Evolutionary conservation across 2,888 invertebrate species (phyloP).

Genomic region (Mythimna impura): DNA sequence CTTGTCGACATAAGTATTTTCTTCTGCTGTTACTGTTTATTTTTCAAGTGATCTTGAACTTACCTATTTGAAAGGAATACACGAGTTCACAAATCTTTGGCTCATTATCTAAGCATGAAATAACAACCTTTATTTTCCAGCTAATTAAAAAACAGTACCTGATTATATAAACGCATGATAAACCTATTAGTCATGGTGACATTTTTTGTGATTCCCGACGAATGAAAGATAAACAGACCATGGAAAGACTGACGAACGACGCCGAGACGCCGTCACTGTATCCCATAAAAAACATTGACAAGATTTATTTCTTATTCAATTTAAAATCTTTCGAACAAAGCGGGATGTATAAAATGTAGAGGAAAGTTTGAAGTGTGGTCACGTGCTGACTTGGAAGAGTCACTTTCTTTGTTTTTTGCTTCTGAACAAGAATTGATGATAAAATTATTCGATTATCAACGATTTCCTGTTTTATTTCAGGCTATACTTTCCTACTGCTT

Average conservation of each 20-base stretch:
- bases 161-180: constrained; percentile 51
- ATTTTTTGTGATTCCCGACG: constrained; percentile 43
- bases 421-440: neutral
- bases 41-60: neutral
- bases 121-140: constrained; percentile 2
- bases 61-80: no score
- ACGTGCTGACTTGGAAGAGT: constrained; percentile 21
- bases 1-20: no score
- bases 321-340: constrained; percentile 60
- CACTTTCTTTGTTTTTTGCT: constrained; percentile 28
- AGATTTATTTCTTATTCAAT: constrained; percentile 65
- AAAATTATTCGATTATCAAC: neutral
- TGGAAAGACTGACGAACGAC: constrained; percentile 54
- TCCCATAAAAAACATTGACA: constrained; percentile 62
- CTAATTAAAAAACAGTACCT: constrained; percentile 39
- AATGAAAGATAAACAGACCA: constrained; percentile 54
- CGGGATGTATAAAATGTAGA: constrained; percentile 45
- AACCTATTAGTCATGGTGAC: constrained; percentile 55
- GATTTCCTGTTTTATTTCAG: neutral
- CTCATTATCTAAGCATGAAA: neutral
- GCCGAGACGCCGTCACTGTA: constrained; percentile 53
- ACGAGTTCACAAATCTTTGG: neutral
- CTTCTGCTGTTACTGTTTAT: neutral
- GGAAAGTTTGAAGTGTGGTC: constrained; percentile 46
- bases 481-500: no score